A percentile compares a stretch with the other conserved stretches of the same genome.
Conservation (phyloP, 2,888 invertebrate genomes). For the Blastobasis adustella region DNA sequence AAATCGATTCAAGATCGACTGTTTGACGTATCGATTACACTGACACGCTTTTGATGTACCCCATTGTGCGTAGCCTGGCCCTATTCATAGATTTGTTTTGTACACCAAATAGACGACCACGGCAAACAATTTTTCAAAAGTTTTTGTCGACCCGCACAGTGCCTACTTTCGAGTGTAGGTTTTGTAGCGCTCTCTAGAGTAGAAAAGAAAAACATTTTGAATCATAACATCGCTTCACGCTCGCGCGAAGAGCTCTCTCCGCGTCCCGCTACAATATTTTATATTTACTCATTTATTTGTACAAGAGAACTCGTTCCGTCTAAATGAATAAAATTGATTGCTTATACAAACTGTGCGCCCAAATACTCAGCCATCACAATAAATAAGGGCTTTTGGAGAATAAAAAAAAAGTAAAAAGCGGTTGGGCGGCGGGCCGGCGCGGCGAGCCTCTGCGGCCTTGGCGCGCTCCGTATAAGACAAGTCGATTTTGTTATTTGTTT, state of each 20-base stretch:
- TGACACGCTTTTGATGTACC: constrained; percentile 34
- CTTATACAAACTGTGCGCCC: constrained; percentile 74
- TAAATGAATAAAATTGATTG: constrained; percentile 76
- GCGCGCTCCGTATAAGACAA: constrained; percentile 62
- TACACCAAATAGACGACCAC: constrained; percentile 6
- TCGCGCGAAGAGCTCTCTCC: constrained; percentile 26
- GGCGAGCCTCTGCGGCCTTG: constrained; percentile 51
- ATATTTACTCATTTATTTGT: constrained; percentile 65
- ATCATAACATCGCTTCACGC: constrained; percentile 33
- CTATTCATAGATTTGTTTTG: constrained; percentile 20
- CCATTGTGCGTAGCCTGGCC: constrained; percentile 24
- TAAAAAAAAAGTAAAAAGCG: constrained; percentile 42
- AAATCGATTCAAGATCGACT: constrained; percentile 59
- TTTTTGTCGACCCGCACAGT: constrained; percentile 8
- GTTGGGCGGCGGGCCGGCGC: constrained; percentile 31
- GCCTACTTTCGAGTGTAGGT: background rate
- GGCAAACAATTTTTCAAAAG: constrained; percentile 8
- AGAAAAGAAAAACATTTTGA: constrained; percentile 32
- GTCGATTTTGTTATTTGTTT: constrained; percentile 74
- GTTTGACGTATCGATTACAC: constrained; percentile 62
- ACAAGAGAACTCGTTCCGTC: constrained; percentile 59
- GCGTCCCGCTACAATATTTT: constrained; percentile 38
- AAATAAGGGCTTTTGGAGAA: constrained; percentile 65
- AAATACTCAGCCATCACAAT: constrained; percentile 71
- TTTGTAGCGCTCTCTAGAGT: constrained; percentile 12